phyloP scores from a whole-genome alignment of 2,888 invertebrate genomes.

The Pseudococcus jackbeardsleyi region DNA sequence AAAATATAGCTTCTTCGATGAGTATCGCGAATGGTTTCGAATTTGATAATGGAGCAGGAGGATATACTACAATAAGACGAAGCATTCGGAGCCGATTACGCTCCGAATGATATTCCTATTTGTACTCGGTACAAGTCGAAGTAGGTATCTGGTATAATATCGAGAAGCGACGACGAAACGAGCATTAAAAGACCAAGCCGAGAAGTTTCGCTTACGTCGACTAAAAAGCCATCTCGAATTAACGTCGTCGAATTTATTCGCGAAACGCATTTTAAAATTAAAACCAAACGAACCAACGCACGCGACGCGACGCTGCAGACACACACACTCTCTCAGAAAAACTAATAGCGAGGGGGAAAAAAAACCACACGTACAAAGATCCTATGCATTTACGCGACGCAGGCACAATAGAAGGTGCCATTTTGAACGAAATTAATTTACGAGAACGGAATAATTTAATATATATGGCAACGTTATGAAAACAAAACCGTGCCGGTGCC shows the following conservation, averaged over 20 bases:
- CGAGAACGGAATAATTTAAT: slow-evolving; percentile 50
- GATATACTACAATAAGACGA: not conserved
- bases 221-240: slow-evolving; percentile 27
- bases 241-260: slow-evolving; percentile 21
- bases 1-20: not conserved
- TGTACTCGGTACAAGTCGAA: not conserved
- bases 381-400: slow-evolving; percentile 12
- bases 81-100: not conserved
- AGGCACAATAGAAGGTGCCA: slow-evolving; percentile 33
- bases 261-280: slow-evolving; percentile 17
- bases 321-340: not conserved
- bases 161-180: not conserved
- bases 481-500: slow-evolving; percentile 11
- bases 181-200: not conserved
- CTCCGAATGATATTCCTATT: not conserved
- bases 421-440: slow-evolving; percentile 46
- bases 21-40: not conserved
- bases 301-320: not conserved
- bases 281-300: not conserved
- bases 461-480: slow-evolving; percentile 32
- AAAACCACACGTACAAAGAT: not conserved
- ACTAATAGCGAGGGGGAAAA: not conserved
- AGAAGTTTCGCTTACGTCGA: not conserved
- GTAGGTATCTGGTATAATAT: not conserved
- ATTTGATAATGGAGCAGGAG: slow-evolving; percentile 2